phyloP scores from a whole-genome alignment of 2,888 invertebrate genomes.

The Lasioglossum figueresi region DNA sequence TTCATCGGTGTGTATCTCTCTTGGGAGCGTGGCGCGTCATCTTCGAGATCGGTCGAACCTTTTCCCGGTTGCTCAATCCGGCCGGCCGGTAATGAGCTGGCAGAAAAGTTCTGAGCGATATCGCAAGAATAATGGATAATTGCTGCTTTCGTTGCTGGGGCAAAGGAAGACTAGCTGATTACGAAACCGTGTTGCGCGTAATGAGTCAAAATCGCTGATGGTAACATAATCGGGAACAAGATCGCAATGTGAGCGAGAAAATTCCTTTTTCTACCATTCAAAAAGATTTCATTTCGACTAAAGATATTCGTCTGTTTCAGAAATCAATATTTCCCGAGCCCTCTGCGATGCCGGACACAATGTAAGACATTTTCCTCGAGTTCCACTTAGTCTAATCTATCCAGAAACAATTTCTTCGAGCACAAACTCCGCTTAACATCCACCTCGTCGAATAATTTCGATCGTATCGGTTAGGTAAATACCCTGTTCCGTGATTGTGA shows the following conservation, averaged over 20 bases:
- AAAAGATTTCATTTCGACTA: too few relatives aligned
- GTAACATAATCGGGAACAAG: background rate
- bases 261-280: too few relatives aligned
- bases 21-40: conserved; percentile 1
- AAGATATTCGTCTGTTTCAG: too few relatives aligned
- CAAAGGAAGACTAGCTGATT: conserved; percentile 3
- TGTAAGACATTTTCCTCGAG: too few relatives aligned
- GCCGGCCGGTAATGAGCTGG: conserved; percentile 17
- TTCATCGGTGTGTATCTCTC: conserved; percentile 23
- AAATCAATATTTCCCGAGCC: too few relatives aligned
- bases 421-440: too few relatives aligned
- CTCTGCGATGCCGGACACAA: too few relatives aligned
- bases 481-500: background rate
- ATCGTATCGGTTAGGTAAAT: background rate
- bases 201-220: background rate
- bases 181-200: background rate
- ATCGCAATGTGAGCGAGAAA: background rate
- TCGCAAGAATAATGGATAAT: conserved; percentile 36
- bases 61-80: conserved; percentile 27
- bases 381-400: too few relatives aligned
- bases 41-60: conserved; percentile 5
- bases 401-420: too few relatives aligned
- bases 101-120: conserved; percentile 29
- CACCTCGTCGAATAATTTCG: too few relatives aligned
- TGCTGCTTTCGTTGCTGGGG: conserved; percentile 23